Evolutionary conservation across 2,888 invertebrate species (phyloP), one percentile per base, ranked within the genome.

Genomic region (Amiota minor): DNA sequence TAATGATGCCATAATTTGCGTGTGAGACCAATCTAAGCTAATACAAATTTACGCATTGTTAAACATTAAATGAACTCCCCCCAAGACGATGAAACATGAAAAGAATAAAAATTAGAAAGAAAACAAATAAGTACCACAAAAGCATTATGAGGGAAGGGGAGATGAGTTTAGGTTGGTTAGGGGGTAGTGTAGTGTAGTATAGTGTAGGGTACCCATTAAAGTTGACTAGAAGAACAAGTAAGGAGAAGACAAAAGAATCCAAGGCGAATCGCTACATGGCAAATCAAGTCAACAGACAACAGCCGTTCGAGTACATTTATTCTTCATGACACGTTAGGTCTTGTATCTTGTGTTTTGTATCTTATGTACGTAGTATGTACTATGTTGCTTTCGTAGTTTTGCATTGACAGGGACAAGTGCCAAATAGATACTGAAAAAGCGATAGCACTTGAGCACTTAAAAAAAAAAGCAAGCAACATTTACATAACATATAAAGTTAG

Each of bases 1-100:
- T 83, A 83, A 83, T 83, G 83, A 83, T 83, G 83, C 84, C 84
- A 81, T 84, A 86, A 84, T 80, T 79, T 76, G 73, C 72, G 74
- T 67, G 75, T 69, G 71, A 70, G 72, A 71, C 75, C 69, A 70
- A 72, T 68, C 75, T 74, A 74, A 69, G 72, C 79, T 82, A 82
- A 81, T 85, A 82, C 77, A 83, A 83, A 85, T 78, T 69, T 80
- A 79, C 77, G 82, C 80, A 79, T 78, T 82, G 80, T 75, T 70
- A 72, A 72, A 75, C 80, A 80, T 35, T 35, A 76, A 62, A 46
- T 59, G 35, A 35, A 35, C 35, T 8, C 35, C 35, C 35, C 35
- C 35, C 35, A 35, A 35, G 35, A 35, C 35, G 6, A 1, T 3
- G 23, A 1, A 35, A 67, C 71, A 75, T 70, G 75, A 74, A 67